Conservation (phyloP, 2,888 invertebrate genomes). For the Heliconius sara region DNA sequence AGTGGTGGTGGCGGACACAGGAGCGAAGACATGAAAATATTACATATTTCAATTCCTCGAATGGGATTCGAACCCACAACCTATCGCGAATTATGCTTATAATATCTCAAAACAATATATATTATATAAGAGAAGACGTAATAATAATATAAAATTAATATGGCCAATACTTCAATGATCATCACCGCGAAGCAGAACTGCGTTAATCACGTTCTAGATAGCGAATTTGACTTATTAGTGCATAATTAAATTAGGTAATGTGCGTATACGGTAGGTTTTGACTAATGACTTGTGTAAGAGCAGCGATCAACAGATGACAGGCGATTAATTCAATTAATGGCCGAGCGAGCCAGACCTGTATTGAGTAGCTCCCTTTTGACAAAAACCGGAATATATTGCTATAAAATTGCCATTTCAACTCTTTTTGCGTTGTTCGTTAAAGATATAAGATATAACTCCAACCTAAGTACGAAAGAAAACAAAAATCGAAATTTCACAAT, state of each 20-base stretch:
- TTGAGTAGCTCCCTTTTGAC: slow-evolving; percentile 40
- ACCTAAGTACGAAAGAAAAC: not conserved
- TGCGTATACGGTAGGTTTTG: slow-evolving; percentile 62
- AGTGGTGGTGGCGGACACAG: too few species aligned
- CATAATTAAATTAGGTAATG: slow-evolving; percentile 58
- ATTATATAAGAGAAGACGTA: not conserved
- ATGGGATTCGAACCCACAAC: too few species aligned
- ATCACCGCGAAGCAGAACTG: slow-evolving; percentile 37
- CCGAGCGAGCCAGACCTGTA: slow-evolving; percentile 50
- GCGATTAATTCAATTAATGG: slow-evolving; percentile 78
- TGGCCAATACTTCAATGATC: slow-evolving; percentile 20
- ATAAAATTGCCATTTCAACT: too few species aligned
- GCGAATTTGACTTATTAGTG: slow-evolving; percentile 65
- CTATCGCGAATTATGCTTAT: too few species aligned
- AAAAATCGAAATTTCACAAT: too few species aligned
- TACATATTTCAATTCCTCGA: too few species aligned
- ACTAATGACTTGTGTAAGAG: slow-evolving; percentile 71
- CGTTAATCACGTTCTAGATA: slow-evolving; percentile 62
- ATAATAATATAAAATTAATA: slow-evolving; percentile 13
- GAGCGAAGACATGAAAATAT: too few species aligned
- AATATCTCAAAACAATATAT: too few species aligned
- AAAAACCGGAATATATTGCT: not conserved
- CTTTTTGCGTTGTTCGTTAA: too few species aligned
- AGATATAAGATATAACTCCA: not conserved
- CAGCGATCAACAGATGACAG: slow-evolving; percentile 77